Base-by-base conservation (phyloP, 2,888 invertebrate species). In the Busseola fusca region DNA sequence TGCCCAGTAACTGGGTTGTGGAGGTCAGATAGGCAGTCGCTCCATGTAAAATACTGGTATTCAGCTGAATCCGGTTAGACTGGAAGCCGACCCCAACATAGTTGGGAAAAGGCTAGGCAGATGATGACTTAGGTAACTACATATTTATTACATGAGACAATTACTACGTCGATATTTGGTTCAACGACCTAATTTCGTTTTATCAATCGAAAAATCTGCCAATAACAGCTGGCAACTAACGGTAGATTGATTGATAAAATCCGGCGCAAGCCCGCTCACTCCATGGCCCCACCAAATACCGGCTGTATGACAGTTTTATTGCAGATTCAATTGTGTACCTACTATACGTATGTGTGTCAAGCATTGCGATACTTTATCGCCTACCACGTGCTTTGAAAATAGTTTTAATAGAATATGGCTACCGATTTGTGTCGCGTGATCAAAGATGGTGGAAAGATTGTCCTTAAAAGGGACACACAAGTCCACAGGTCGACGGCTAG, bases 231-330 rank as follows among this genome's bases (percentile, higher is more conserved):
- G 12, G 7, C n/a, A n/a, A n/a, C 18, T 9, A 27, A 10, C 5
- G 6, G 14, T 27, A 12, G 7, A 74, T 50, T 40, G 5, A 50
- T 59, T 14, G 18, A 68, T 14, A 54, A 25, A 34, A 65, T 25
- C 65, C 27, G 16, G 21, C 21, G 12, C 16, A 40, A 65, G 30
- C 50, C 12, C 64, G 62, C 60, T 66, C 12, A 12, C 25, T 64
- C 6, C 2, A n/a, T 67, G 60, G 82, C 82, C 62, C 45, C 37
- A 65, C 16, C 21, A 67, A 60, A 59, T 67, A 66, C 60, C 71
- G 45, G 42, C 52, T 45, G 21, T 68, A 62, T 69, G 79, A 81
- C 76, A 73, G 69, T 80, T 80, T 81, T 81, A 81, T 82, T 73
- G 73, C 57, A 63, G 68, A 60, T 58, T 67, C 80, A 76, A 79